A percentile compares a stretch with the other conserved stretches of the same genome.
These are phyloP conservation scores for Herpetotheres cachinnans DNA, from an alignment of 2,113 vertebrate genomes.

Conservation along the genomic window DNA sequence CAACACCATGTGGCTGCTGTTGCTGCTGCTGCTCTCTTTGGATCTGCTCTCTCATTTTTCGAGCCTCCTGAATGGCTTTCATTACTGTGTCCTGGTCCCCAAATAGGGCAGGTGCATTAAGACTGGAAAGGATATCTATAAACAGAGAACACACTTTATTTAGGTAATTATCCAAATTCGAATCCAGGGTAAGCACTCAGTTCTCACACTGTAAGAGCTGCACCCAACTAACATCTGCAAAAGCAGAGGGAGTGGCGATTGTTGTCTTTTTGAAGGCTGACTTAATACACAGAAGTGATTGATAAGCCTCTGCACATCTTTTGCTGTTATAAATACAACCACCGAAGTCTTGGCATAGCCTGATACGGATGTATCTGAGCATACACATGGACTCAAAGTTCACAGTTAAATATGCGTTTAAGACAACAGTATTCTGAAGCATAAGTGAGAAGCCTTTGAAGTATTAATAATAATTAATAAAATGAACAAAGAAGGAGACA, in stretches of 20 bases:
- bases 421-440: neutral
- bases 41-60: constrained; percentile 99
- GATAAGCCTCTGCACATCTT: neutral
- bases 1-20: constrained; percentile 88
- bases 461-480: neutral
- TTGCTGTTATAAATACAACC: neutral
- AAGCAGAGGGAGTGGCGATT: neutral
- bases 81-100: constrained; percentile 99
- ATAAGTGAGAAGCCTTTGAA: neutral
- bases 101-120: constrained; percentile 96
- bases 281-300: neutral
- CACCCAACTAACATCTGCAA: neutral
- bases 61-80: constrained; percentile 99
- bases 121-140: constrained; percentile 96
- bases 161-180: neutral
- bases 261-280: neutral
- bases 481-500: neutral
- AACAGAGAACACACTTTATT: constrained; percentile 21
- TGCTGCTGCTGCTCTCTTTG: constrained; percentile 85
- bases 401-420: neutral
- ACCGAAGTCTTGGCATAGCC: neutral
- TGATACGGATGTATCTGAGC: neutral
- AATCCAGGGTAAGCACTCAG: neutral
- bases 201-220: neutral
- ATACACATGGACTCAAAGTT: neutral